phyloP scores from a whole-genome alignment of 2,113 vertebrate species.

The Etia nguti region DNA sequence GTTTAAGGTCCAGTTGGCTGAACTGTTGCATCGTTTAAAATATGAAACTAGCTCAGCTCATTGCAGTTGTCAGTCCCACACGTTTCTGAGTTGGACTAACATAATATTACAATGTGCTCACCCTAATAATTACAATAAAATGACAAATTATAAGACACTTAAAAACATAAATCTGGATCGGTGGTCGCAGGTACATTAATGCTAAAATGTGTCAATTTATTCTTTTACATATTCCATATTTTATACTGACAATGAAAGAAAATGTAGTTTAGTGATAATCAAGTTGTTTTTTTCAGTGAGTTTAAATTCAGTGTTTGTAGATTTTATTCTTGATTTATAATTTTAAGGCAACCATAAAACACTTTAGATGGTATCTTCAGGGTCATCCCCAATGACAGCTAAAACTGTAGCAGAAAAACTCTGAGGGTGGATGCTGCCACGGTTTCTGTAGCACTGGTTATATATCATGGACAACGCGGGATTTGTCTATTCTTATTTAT shows the following conservation, averaged over 20 bases:
- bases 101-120: too few relatives aligned
- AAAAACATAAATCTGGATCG: too few relatives aligned
- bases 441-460: background rate
- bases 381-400: background rate
- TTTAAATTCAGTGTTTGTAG: background rate
- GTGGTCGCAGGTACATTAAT: accelerated
- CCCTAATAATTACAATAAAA: too few relatives aligned
- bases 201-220: accelerated
- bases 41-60: too few relatives aligned
- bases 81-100: too few relatives aligned
- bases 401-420: background rate
- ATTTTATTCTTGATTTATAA: background rate
- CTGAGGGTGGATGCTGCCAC: background rate
- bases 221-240: background rate
- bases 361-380: background rate
- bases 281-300: accelerated
- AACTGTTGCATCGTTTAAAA: too few relatives aligned
- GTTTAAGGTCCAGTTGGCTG: too few relatives aligned
- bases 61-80: too few relatives aligned
- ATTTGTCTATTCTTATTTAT: background rate
- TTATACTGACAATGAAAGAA: background rate
- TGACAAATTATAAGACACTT: too few relatives aligned
- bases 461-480: accelerated
- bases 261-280: background rate
- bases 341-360: background rate